Base-by-base conservation (phyloP, 2,797 vertebrate genomes). In the Cynodonichthys magdalenae region DNA sequence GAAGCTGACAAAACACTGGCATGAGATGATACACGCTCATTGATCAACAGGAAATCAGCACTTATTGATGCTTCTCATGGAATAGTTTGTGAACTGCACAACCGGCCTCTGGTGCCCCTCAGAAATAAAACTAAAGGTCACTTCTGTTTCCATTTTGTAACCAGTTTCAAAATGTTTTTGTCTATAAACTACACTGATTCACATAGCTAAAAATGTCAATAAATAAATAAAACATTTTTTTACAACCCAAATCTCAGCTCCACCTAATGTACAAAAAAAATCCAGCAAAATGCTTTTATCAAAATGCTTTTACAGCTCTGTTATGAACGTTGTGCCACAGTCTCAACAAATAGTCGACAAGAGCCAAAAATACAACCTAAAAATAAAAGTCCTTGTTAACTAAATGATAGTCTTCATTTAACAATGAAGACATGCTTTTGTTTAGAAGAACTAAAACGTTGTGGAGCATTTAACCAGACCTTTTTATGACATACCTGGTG, bases 1-100 rank as follows among this genome's bases (percentile, higher is more conserved):
- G 18, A 15, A 45, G 29, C 19, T 44, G 6, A 53, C 50, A 42
- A 56, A 48, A 59, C 19, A 27, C 18, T 79, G 74, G 77, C 78
- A 69, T 36, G 39, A 69, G 74, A 71, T 72, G 55, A 75, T 59
- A 69, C 45, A 49, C 44, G 42, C 49, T 28, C 46, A 77, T 61
- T 63, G 77, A 81, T 64, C 57, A 29, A 42, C n/a, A 68, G 29
- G 63, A 57, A 69, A 75, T 73, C 66, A 48, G 50, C 57, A 49
- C 18, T 62, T 80, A 79, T 82, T 68, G 77, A 89, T 74, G 54
- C 17, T 20, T 66, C 50, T 57, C 58, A 27, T 63, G 54, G 51
- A 53, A 64, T 41, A 11, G 63, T 68, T 48, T 80, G 74, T 74
- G 77, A 82, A 80, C 60, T 63, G 47, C 58, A 66, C 49, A 72